Conservation (phyloP, 2,888 invertebrate genomes). For the Drosophila kanekoi region DNA sequence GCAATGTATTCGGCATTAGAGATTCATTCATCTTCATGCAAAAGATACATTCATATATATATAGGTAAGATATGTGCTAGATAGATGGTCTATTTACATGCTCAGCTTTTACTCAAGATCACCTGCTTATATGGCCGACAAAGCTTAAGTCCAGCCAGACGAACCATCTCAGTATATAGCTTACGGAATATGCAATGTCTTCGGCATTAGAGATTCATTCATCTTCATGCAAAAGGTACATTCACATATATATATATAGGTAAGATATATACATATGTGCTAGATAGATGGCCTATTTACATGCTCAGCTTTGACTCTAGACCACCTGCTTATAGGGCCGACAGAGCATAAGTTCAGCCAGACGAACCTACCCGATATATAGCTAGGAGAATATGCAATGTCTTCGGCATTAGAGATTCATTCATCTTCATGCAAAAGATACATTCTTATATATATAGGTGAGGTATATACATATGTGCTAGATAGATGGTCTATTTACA, state of each 20-base stretch:
- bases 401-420: conserved; percentile 66
- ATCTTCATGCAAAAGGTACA: conserved; percentile 36
- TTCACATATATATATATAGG: conserved; percentile 4
- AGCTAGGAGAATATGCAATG: conserved; percentile 40
- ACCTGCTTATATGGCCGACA: too few relatives aligned
- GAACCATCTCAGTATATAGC: conserved; percentile 32
- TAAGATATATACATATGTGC: not conserved
- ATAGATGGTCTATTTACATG: conserved; percentile 4
- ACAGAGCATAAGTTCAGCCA: conserved; percentile 39
- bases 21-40: conserved; percentile 63
- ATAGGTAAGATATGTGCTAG: not conserved
- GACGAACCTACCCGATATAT: conserved; percentile 33
- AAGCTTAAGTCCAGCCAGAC: too few relatives aligned
- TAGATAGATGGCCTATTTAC: too few relatives aligned
- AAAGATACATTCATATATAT: not conserved
- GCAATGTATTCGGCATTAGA: conserved; percentile 61
- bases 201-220: conserved; percentile 67
- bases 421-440: conserved; percentile 49
- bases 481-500: too few relatives aligned
- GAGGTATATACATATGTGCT: too few relatives aligned
- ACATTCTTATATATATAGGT: not conserved
- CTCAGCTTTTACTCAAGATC: conserved; percentile 25
- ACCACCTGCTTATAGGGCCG: conserved; percentile 31
- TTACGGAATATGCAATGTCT: conserved; percentile 47
- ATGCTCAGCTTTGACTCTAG: not conserved